phyloP scores from a whole-genome alignment of 2,113 vertebrate species.

The Erythrocercus mccallii region DNA sequence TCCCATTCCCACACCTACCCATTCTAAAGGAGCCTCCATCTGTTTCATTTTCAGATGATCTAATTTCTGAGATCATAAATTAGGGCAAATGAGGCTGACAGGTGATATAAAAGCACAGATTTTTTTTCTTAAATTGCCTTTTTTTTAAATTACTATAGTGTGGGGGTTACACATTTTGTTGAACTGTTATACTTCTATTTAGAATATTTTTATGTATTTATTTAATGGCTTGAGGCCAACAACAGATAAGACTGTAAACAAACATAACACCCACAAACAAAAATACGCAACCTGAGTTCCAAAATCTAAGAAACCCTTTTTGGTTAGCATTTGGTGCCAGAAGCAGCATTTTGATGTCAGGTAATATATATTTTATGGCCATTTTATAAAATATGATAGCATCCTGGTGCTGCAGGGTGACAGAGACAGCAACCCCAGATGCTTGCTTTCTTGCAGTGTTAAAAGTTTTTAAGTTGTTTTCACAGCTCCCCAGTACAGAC shows the following conservation, averaged over 20 bases:
- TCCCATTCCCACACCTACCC: background rate
- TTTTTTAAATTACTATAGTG: background rate
- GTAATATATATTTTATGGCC: background rate
- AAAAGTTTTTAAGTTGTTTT: conserved; percentile 6
- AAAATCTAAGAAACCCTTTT: background rate
- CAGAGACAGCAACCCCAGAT: background rate
- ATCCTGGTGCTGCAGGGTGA: background rate
- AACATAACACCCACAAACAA: background rate
- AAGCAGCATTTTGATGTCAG: background rate
- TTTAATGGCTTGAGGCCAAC: background rate
- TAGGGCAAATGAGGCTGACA: background rate
- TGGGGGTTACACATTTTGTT: background rate
- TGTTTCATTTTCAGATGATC: background rate
- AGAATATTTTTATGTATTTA: background rate
- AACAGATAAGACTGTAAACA: background rate
- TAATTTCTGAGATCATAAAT: background rate
- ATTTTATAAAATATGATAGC: background rate
- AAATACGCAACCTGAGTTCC: rapidly evolving
- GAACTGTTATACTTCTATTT: background rate
- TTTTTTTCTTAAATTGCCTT: background rate
- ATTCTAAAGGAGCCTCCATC: background rate
- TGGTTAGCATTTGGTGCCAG: background rate
- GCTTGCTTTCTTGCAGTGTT: background rate
- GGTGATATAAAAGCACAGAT: background rate
- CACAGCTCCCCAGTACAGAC: background rate